Evolutionary conservation across 92 coral and sea anemone species (phyloP).

Genomic region (Hydrozoanthus gracilis): DNA sequence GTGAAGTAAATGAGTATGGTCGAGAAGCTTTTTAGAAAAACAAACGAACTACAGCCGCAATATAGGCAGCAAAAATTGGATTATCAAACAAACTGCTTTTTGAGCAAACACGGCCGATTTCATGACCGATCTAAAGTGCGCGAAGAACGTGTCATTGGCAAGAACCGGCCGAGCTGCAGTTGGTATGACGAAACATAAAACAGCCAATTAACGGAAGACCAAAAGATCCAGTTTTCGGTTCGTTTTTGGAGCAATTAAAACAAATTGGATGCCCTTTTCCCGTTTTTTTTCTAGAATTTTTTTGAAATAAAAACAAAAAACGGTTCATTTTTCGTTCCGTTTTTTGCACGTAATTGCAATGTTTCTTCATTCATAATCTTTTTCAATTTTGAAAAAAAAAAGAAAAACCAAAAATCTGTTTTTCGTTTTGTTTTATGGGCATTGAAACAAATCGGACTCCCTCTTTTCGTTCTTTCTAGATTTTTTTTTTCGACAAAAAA

Average conservation of each 20-base stretch:
- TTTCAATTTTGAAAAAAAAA: too few species aligned
- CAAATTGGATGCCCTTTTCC: neutral
- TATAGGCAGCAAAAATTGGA: neutral
- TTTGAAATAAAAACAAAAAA: too few species aligned
- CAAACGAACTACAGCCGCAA: constrained; percentile 2
- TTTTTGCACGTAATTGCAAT: too few species aligned
- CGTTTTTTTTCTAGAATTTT: too few species aligned
- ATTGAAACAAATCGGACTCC: too few species aligned
- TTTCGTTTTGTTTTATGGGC: too few species aligned
- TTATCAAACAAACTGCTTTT: too few species aligned
- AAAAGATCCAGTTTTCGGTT: neutral
- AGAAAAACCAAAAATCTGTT: too few species aligned
- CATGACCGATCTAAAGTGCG: constrained; percentile 2
- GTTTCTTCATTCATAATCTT: too few species aligned
- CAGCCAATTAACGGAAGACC: neutral
- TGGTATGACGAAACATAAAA: neutral
- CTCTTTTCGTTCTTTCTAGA: too few species aligned
- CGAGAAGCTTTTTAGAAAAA: constrained; percentile 43
- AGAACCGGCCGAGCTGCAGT: neutral
- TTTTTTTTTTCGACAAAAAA: too few species aligned
- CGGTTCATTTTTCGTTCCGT: too few species aligned
- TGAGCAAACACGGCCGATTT: neutral
- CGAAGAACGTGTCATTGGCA: neutral
- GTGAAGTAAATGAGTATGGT: constrained; percentile 57
- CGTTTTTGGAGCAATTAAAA: neutral